phyloP scores from a whole-genome alignment of 2,888 invertebrate species.

The Drosophila robusta region DNA sequence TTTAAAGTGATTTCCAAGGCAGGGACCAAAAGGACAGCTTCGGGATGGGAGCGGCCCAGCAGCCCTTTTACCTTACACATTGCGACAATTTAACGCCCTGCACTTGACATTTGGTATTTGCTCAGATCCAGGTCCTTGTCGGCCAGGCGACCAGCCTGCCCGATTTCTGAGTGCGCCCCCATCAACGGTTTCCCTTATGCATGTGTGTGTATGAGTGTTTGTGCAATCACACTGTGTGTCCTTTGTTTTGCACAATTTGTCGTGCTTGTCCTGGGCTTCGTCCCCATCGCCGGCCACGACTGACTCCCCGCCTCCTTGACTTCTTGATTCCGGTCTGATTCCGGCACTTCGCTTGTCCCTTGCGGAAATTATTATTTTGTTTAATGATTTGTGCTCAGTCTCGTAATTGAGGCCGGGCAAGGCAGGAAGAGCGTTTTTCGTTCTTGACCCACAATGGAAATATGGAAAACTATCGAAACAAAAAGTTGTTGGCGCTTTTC shows the following conservation, averaged over 20 bases:
- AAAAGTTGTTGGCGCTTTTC: slow-evolving; percentile 38
- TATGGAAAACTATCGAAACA: slow-evolving; percentile 67
- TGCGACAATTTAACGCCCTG: slow-evolving; percentile 75
- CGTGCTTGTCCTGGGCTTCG: slow-evolving; percentile 28
- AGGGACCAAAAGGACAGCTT: slow-evolving; percentile 30
- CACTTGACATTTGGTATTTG: slow-evolving; percentile 75
- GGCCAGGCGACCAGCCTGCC: slow-evolving; percentile 22
- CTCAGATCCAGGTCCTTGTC: slow-evolving; percentile 40
- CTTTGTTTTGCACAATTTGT: slow-evolving; percentile 64
- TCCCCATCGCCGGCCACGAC: slow-evolving; percentile 7
- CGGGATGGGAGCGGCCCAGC: slow-evolving; percentile 3
- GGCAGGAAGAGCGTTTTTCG: slow-evolving; percentile 30
- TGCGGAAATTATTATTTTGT: slow-evolving; percentile 81
- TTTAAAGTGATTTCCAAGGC: slow-evolving; percentile 47
- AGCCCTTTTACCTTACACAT: slow-evolving; percentile 37
- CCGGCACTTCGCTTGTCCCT: slow-evolving; percentile 51
- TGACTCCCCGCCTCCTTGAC: slow-evolving; percentile 17
- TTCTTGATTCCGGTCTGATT: slow-evolving; percentile 52
- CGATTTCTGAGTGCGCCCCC: slow-evolving; percentile 35
- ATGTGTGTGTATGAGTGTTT: slow-evolving; percentile 5
- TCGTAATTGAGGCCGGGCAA: slow-evolving; percentile 68
- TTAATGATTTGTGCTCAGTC: slow-evolving; percentile 81
- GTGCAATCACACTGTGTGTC: slow-evolving; percentile 37
- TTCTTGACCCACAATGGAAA: slow-evolving; percentile 67
- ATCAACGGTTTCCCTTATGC: slow-evolving; percentile 14